Evolutionary conservation across 2,113 vertebrate genomes (phyloP), one percentile per base, ranked within the genome.

Genomic region (Ahaetulla prasina): DNA sequence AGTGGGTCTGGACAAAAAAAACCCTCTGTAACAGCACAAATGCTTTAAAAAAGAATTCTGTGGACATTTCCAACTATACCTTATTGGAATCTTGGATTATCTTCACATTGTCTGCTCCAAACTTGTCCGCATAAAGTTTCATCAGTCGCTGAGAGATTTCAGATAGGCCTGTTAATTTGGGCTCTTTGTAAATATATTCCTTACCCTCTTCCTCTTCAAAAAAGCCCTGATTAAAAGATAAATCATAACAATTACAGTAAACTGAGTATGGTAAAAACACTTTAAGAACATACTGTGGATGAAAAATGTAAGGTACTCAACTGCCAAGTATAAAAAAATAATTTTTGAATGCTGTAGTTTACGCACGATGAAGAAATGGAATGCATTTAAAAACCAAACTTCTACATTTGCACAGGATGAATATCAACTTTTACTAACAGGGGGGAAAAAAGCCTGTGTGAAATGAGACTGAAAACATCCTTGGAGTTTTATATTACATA

Each of bases 61-160:
- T 20, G 85, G 23, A 54, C 18, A 47, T 52, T 22, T 9, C n/a
- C 35, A 54, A 88, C 30, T 0, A 2, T 94, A 99, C 99, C 98
- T 99, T 99, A 93, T 99, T 99, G 93, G 99, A 99, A 96, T 99
- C 99, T 95, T 99, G 99, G 96, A 99, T 99, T 97, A 99, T 99
- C 96, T 99, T 99, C 95, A 99, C 99, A 0, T 99, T 99, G 94
- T 99, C 99, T 18, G 98, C 98, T 94, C 99, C 99, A 85, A 99
- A 99, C 96, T 99, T 99, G 97, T 99, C 99, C 0, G 99, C 99
- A 53, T 99, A 99, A 90, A 99, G 98, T 93, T 99, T 99, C 91
- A 99, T 98, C 93, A 99, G 96, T 92, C 99, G 98, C 94, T 99
- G 99, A 50, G 99, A 99, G 95, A 99, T 99, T 97, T 99, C 99